A percentile compares a stretch with the other conserved stretches of the same genome.
Evolutionary conservation across 2,797 vertebrate species (phyloP).

Genomic region (Rhinoraja longicauda): DNA sequence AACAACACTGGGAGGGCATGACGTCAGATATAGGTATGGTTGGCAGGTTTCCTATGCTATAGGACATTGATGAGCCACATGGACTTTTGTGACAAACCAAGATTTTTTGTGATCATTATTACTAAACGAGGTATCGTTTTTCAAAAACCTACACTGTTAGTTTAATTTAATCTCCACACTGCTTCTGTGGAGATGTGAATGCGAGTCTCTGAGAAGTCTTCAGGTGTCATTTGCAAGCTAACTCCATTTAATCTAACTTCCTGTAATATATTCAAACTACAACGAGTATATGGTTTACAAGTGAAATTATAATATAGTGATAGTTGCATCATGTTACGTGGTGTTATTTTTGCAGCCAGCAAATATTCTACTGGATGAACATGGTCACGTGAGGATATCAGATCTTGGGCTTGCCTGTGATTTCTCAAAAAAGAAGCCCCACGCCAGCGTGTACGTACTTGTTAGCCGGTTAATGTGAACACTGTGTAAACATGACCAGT

Average conservation of each 20-base stretch:
- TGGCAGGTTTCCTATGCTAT: no score
- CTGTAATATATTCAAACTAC: not conserved
- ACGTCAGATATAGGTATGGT: no score
- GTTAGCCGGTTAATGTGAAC: not conserved
- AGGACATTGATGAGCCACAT: no score
- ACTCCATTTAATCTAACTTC: not conserved
- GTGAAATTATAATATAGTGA: not conserved
- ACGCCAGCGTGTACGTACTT: constrained; percentile 87
- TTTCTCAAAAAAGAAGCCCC: constrained; percentile 97
- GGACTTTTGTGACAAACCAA: no score
- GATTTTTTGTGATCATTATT: no score
- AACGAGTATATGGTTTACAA: not conserved
- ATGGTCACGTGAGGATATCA: constrained; percentile 89
- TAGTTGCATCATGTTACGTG: not conserved
- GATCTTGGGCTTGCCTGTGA: constrained; percentile 93
- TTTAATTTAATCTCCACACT: no score
- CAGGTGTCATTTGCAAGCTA: not conserved
- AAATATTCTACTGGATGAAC: constrained; percentile 91
- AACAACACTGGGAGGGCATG: no score
- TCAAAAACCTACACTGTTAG: no score
- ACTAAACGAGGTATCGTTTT: no score
- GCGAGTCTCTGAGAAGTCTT: no score
- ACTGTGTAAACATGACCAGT: not conserved
- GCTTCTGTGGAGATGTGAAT: no score
- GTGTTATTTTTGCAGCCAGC: constrained; percentile 67